Conservation (phyloP, 2,888 invertebrate genomes). For the Drosophila kuntzei region DNA sequence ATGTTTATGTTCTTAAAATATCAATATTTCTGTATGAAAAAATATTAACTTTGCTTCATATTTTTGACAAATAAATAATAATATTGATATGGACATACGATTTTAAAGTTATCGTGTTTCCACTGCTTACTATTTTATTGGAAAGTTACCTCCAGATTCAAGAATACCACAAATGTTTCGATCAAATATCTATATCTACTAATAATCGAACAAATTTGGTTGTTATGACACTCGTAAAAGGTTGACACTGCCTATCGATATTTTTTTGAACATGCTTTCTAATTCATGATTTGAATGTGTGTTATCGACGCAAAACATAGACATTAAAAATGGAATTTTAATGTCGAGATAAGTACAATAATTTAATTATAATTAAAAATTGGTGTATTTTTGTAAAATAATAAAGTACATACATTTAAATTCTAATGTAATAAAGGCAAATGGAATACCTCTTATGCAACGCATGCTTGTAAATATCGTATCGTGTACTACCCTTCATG, state of each 20-base stretch:
- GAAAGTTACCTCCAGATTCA: no score
- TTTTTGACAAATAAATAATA: no score
- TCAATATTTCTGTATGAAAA: no score
- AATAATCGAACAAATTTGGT: background rate
- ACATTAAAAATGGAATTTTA: background rate
- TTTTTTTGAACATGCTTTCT: background rate
- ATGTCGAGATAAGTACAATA: background rate
- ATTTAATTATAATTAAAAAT: background rate
- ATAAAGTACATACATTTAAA: background rate
- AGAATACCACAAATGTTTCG: background rate
- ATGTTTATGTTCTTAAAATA: no score
- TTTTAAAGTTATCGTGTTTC: no score
- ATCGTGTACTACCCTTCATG: slow-evolving; percentile 3
- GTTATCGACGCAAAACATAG: background rate
- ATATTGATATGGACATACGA: no score
- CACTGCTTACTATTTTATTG: no score
- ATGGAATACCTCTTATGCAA: background rate
- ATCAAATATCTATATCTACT: background rate
- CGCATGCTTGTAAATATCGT: background rate
- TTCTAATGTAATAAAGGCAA: background rate
- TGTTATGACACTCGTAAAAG: background rate
- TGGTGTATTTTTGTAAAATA: background rate
- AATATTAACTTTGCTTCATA: no score
- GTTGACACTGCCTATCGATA: background rate
- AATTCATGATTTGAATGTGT: background rate